Base-by-base conservation (phyloP, 2,888 invertebrate species). In the Ochlodes sylvanus region DNA sequence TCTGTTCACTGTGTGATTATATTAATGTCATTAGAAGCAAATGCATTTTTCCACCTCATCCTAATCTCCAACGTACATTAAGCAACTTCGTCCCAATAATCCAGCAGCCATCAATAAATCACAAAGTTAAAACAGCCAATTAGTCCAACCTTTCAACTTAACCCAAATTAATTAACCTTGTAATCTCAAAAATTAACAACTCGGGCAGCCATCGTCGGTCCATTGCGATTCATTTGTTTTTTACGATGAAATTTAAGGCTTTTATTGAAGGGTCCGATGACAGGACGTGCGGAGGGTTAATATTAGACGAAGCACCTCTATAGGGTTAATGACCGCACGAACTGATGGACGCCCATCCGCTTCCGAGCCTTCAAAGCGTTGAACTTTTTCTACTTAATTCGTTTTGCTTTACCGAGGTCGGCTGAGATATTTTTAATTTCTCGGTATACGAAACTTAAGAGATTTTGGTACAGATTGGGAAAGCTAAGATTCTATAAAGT, bases 251-350 rank as follows among this genome's bases (percentile, higher is more conserved):
- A 55, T 32, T 58, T 21, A 32, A 50, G 50, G 17, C 34, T 17
- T 17, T 38, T 44, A n/a, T 52, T 9, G 64, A 19, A 44, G 55
- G 64, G 56, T 52, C 61, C 50, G 65, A 58, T 50, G 65, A 64
- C 47, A 64, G 19, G 65, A 65, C 54, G 54, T 55, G 56, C 44
- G 34, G 54, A 32, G 17, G 63, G 50, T 52, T 65, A 47, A 41
- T 65, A 66, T 66, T 61, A 67, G 67, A 19, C 38, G 50, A 61
- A 54, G 47, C 34, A 67, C 60, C 66, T 47, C 61, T 67, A n/a
- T 54, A 61, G 68, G 72, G 70, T 68, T 71, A 73, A 73, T 69
- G 73, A 71, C 70, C 72, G 67, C 69, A 70, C 60, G 64, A 70
- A 73, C 71, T 72, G 72, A 70, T 55, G 71, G 67, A 44, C 54